phyloP scores from a whole-genome alignment of 2,797 vertebrate species.

The Glossophaga mutica region DNA sequence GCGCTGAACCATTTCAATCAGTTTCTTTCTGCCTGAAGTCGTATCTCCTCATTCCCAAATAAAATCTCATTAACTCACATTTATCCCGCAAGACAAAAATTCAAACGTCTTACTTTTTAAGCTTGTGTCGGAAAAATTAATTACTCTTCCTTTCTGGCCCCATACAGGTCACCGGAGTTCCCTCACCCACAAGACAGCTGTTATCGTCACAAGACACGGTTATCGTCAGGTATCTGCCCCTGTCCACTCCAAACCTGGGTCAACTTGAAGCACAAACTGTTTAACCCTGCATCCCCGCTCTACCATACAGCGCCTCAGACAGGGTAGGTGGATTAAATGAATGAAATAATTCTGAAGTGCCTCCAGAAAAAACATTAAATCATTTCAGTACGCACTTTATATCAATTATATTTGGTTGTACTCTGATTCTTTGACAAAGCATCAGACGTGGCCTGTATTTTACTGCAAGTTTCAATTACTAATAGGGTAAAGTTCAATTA shows the following conservation, averaged over 20 bases:
- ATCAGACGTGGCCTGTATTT: background rate
- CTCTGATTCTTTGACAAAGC: background rate
- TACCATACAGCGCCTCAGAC: background rate
- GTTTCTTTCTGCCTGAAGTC: background rate
- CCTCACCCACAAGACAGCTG: background rate
- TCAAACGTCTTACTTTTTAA: background rate
- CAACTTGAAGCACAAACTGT: background rate
- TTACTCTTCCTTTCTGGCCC: background rate
- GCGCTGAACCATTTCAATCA: background rate
- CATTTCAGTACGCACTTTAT: background rate
- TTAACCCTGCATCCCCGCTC: background rate
- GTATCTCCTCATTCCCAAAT: background rate
- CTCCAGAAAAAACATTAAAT: background rate
- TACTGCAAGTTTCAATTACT: background rate
- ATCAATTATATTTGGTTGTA: background rate
- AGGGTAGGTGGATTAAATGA: background rate
- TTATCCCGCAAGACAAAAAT: background rate
- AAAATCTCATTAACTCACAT: background rate
- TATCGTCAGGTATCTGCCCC: background rate
- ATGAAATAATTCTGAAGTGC: background rate
- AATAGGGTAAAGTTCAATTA: background rate
- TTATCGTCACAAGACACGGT: too few relatives aligned
- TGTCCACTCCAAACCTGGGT: background rate
- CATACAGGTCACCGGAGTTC: background rate
- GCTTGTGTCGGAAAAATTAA: background rate